phyloP scores from a whole-genome alignment of 1,140 invertebrate species.

The Drosophila parvula region DNA sequence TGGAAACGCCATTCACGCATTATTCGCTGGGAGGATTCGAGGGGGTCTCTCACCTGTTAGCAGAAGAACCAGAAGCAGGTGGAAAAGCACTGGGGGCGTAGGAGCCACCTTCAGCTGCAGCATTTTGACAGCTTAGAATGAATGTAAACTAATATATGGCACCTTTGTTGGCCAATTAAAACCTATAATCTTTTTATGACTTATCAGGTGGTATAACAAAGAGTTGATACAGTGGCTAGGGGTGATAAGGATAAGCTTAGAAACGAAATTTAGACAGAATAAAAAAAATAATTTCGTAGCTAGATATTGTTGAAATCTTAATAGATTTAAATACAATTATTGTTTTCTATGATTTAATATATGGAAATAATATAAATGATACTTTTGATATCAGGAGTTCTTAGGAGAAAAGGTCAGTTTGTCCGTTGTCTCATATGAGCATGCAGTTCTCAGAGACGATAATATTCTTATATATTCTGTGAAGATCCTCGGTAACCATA shows the following conservation, averaged over 20 bases:
- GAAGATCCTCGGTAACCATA: too few relatives aligned
- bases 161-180: slow-evolving; percentile 10
- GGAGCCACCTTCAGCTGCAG: not conserved
- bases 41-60: slow-evolving; percentile 30
- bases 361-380: not conserved
- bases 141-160: slow-evolving; percentile 21
- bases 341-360: not conserved
- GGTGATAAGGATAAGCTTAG: slow-evolving; percentile 61
- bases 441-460: too few relatives aligned
- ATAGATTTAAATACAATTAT: not conserved
- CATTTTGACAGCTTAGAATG: slow-evolving; percentile 27
- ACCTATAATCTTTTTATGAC: slow-evolving; percentile 53
- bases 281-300: not conserved
- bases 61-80: slow-evolving; percentile 20
- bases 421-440: too few relatives aligned
- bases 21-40: slow-evolving; percentile 15
- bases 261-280: not conserved
- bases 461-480: too few relatives aligned
- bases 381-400: too few relatives aligned
- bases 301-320: not conserved
- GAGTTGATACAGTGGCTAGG: slow-evolving; percentile 30
- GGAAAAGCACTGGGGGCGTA: not conserved
- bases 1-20: slow-evolving; percentile 26
- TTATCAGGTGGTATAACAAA: slow-evolving; percentile 62
- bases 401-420: too few relatives aligned